A percentile compares a stretch with the other conserved stretches of the same genome.
Evolutionary conservation across 2,113 vertebrate genomes (phyloP).

Genomic region (Potamarius usumacintae): DNA sequence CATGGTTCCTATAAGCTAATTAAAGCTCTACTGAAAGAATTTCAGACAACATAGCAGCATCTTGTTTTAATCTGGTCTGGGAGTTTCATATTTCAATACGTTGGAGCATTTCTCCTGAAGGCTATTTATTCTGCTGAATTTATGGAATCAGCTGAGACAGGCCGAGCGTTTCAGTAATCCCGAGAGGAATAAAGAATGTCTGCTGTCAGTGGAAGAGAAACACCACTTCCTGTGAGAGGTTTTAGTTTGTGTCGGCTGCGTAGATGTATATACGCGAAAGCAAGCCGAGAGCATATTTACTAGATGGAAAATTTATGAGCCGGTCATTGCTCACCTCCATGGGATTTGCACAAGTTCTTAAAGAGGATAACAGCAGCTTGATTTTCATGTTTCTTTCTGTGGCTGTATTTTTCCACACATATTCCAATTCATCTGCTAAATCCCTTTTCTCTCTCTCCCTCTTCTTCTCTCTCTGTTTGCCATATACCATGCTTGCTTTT

Average conservation of each 20-base stretch:
- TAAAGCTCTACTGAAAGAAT: constrained; percentile 2
- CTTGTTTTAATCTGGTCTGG: constrained; percentile 42
- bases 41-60: constrained; percentile 24
- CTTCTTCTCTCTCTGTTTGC: constrained; percentile 63
- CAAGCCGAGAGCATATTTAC: constrained; percentile 7
- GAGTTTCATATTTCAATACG: constrained; percentile 54
- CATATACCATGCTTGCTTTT: constrained; percentile 57
- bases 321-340: background rate
- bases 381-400: constrained; percentile 3
- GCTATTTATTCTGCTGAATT: constrained; percentile 35
- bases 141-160: constrained; percentile 49
- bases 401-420: constrained; percentile 26
- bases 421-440: constrained; percentile 51
- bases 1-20: background rate
- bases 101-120: constrained; percentile 29
- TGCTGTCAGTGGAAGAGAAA: constrained; percentile 21
- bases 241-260: constrained; percentile 5
- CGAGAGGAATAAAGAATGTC: constrained; percentile 43
- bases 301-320: constrained; percentile 39
- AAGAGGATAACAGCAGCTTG: constrained; percentile 3
- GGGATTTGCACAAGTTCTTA: constrained; percentile 29
- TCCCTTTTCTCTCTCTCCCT: constrained; percentile 41
- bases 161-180: constrained; percentile 35
- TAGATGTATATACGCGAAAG: constrained; percentile 26
- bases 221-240: constrained; percentile 10